Base-by-base conservation (phyloP, 2,888 invertebrate genomes). In the Drosophila glabriapex region DNA sequence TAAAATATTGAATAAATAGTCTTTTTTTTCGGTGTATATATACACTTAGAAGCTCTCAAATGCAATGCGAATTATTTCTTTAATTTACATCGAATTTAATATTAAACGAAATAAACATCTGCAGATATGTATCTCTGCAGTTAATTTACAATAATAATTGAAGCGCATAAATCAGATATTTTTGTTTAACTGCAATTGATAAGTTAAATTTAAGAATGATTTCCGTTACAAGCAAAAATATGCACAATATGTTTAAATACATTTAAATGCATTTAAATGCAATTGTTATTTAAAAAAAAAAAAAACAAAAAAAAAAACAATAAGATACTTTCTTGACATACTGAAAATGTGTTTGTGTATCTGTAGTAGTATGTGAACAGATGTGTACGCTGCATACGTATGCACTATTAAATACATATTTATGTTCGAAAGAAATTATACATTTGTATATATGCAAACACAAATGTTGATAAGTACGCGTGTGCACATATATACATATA, bases 351-450 rank as follows among this genome's bases (percentile, higher is more conserved):
- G 37, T 29, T 4, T 33, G 31, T 52, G n/a, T 37, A 16, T 25
- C 46, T 46, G 46, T n/a, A n/a, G 50, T 60, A 25, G 4, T 41
- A 22, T 58, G 29, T 33, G 35, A 61, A 50, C 60, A 28, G 46
- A 39, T 54, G 46, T 64, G 63, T 14, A 29, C 50, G 65, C 33
- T 68, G 65, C 39, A 46, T 54, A 37, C 55, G 50, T 58, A 43
- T 58, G 58, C 58, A 58, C 22, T 58, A 58, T 62, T 25, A 39
- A 59, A 62, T 58, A 53, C 52, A 56, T 59, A 39, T 63, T 61
- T 61, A 59, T 54, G 35, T 43, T 61, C 50, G 25, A 50, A 19
- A 52, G 43, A 60, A 55, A 68, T 73, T 68, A 67, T 67, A 54
- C 55, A 50, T 54, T 43, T 53, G 25, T 43, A 62, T 56, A 58